Conservation (phyloP, 2,797 vertebrate species). For the Cebuella pygmaea region DNA sequence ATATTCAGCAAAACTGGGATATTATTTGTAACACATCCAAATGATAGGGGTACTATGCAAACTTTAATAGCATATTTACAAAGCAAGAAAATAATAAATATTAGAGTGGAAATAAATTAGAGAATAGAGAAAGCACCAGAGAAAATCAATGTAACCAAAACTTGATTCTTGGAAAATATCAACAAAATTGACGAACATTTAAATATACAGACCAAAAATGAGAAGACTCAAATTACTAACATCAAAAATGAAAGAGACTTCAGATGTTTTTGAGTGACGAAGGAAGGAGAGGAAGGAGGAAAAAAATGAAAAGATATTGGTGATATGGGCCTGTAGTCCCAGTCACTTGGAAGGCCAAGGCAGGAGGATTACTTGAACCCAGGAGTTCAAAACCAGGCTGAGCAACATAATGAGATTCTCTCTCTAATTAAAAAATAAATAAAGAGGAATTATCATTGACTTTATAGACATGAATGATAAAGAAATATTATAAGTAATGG, state of each 20-base stretch:
- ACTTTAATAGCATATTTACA: neutral
- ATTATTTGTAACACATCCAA: neutral
- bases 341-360: neutral
- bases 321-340: neutral
- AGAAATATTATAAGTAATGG: neutral
- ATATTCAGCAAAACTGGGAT: neutral
- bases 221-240: neutral
- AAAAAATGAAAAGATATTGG: neutral
- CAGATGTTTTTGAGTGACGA: too few species aligned
- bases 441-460: neutral
- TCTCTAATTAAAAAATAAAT: neutral
- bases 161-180: neutral
- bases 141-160: neutral
- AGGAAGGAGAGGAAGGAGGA: too few species aligned
- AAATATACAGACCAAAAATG: neutral
- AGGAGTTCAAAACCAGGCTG: neutral
- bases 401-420: neutral
- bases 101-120: neutral
- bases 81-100: neutral
- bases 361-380: neutral
- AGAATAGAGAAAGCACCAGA: neutral
- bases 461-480: neutral
- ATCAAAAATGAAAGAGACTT: neutral
- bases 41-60: neutral
- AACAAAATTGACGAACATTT: neutral